Percentiles rank a stretch among this genome's conserved stretches.
Evolutionary conservation across 2,113 vertebrate species (phyloP).

Genomic region (Sinocyclocheilus anophthalmus): DNA sequence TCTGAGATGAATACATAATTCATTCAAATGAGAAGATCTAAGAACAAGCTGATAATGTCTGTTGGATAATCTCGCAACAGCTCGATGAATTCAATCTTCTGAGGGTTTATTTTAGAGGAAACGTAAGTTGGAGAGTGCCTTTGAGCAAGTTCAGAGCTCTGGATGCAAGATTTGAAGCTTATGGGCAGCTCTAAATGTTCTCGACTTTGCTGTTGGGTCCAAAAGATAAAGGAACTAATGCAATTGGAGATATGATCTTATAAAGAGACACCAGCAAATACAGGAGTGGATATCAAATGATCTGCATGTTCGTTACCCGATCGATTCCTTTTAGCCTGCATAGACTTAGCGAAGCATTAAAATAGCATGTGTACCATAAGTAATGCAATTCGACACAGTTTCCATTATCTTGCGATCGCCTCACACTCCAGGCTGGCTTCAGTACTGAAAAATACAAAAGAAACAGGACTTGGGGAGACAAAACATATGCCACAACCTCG

Average conservation of each 20-base stretch:
- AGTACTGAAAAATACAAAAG: not conserved
- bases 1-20: constrained; percentile 20
- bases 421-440: not conserved
- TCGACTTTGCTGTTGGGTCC: not conserved
- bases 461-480: not conserved
- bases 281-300: not conserved
- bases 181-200: not conserved
- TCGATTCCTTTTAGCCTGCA: not conserved
- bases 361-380: not conserved
- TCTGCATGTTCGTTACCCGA: not conserved
- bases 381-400: not conserved
- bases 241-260: not conserved
- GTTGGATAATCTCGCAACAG: constrained; percentile 11
- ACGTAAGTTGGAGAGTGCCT: not conserved
- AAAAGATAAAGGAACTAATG: not conserved
- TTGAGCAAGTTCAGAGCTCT: not conserved
- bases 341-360: not conserved
- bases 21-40: constrained; percentile 21
- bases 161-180: not conserved
- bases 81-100: constrained; percentile 22
- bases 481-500: not conserved
- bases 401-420: not conserved
- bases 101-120: constrained; percentile 7
- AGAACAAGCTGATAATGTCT: constrained; percentile 15
- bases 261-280: not conserved